Base-by-base conservation (phyloP, 2,888 invertebrate genomes). In the Sesia bembeciformis region DNA sequence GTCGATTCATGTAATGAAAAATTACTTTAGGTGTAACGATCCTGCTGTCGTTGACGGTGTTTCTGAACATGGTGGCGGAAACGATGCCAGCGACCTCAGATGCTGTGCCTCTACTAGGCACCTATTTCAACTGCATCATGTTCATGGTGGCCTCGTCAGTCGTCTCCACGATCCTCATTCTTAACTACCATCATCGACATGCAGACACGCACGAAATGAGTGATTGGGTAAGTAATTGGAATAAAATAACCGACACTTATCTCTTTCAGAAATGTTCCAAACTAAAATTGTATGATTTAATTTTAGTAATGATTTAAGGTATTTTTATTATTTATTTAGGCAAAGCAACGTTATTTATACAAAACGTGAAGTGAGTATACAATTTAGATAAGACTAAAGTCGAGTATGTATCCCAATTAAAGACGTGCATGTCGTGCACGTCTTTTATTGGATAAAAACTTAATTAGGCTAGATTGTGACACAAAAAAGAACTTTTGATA, bases 71-170 rank as follows among this genome's bases (percentile, higher is more conserved):
- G 95, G 98, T 98, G 72, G 98, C 98, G 70, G 98, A 98, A 91
- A 98, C 97, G 80, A 97, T 98, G 97, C 98, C 98, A 69, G 97
- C 97, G 76, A 98, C 98, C 60, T 98, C 98, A 61, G 97, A 97
- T 85, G 96, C 96, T 68, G 96, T 97, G 75, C 96, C 96, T 66
- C 91, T 96, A 71, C 91, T 96, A 89, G 95, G 95, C 86, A 98
- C 98, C 69, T 98, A 98, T 91, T 98, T 98, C 93, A 98, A 98
- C 92, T 98, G 98, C 91, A 98, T 98, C 91, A 98, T 98, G 98
- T 97, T 98, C 91, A 98, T 98, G 98, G 98, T 98, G 90, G 98
- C 98, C 74, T 96, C 98, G 74, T 98, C 98, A 67, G 98, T 98
- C 82, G 97, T 98, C 78, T 97, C 97, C 84, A 98, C 98, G 64